These are phyloP conservation scores for Hyles euphorbiae DNA, from an alignment of 1,140 invertebrate genomes.

Conservation along the genomic window DNA sequence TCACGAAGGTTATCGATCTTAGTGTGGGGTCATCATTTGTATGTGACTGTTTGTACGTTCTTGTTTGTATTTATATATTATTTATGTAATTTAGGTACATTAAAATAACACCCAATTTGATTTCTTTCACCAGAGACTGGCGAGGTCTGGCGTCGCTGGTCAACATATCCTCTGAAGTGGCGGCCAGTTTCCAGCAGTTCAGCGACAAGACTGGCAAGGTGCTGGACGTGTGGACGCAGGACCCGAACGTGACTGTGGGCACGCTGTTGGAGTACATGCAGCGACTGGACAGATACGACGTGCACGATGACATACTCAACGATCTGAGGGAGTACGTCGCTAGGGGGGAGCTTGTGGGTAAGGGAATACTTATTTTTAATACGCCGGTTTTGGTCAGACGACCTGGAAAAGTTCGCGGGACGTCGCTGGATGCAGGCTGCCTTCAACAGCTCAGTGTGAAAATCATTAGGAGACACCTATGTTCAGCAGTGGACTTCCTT, in stretches of 20 bases:
- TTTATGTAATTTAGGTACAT: too few species aligned
- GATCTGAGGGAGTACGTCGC: conserved; percentile 12
- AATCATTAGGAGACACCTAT: too few species aligned
- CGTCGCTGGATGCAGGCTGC: too few species aligned
- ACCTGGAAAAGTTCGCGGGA: too few species aligned
- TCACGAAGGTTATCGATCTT: too few species aligned
- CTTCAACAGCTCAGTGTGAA: too few species aligned
- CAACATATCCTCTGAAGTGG: conserved; percentile 65
- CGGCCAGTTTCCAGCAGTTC: conserved; percentile 63
- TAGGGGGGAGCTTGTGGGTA: conserved; percentile 11
- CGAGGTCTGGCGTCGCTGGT: conserved; percentile 78
- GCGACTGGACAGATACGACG: conserved; percentile 80
- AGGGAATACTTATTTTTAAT: not conserved
- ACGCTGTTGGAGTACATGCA: conserved; percentile 74
- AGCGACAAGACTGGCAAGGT: conserved; percentile 75
- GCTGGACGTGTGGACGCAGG: conserved; percentile 70
- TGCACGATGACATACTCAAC: conserved; percentile 75
- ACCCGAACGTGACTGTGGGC: conserved; percentile 64
- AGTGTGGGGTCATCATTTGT: too few species aligned
- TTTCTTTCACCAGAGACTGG: conserved; percentile 77
- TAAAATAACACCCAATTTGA: not conserved
- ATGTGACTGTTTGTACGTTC: too few species aligned
- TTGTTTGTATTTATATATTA: too few species aligned
- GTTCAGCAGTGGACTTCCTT: too few species aligned
- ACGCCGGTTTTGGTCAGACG: too few species aligned